Percentiles rank a stretch among this genome's conserved stretches.
These are phyloP conservation scores for Microtus montanus DNA, from an alignment of 2,113 vertebrate genomes.

Conservation along the genomic window DNA sequence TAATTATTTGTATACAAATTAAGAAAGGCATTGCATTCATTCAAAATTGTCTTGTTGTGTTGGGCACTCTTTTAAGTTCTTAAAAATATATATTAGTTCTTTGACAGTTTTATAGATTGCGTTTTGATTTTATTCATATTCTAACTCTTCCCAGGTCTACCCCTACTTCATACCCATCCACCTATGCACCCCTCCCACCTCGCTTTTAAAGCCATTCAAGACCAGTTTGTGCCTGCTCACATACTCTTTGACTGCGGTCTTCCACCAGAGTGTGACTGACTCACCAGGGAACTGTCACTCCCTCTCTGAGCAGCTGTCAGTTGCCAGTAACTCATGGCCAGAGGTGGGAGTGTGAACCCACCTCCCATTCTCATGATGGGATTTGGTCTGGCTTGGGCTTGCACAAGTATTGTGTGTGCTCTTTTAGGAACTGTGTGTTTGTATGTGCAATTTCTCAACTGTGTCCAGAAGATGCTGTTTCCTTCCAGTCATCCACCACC, in stretches of 20 bases:
- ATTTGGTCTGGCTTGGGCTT: background rate
- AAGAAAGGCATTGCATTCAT: constrained; percentile 13
- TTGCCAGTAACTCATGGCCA: background rate
- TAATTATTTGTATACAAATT: background rate
- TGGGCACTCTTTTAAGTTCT: constrained; percentile 2
- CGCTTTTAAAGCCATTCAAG: background rate
- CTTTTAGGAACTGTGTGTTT: background rate
- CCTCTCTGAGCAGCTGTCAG: background rate
- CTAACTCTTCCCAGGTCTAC: background rate
- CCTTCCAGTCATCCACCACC: too few relatives aligned
- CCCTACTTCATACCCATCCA: background rate
- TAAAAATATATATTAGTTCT: background rate
- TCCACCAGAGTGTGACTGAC: background rate
- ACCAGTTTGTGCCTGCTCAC: background rate
- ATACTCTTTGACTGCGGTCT: background rate
- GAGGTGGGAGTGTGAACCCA: background rate
- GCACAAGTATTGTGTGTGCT: background rate
- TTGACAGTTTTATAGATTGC: background rate
- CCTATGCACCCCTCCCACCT: background rate
- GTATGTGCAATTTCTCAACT: background rate
- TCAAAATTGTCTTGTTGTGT: constrained; percentile 6
- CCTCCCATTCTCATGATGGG: background rate
- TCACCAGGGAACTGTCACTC: background rate
- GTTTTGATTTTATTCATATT: background rate
- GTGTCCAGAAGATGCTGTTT: background rate